phyloP scores from a whole-genome alignment of 1,140 invertebrate species.

The Drosophila repleta region DNA sequence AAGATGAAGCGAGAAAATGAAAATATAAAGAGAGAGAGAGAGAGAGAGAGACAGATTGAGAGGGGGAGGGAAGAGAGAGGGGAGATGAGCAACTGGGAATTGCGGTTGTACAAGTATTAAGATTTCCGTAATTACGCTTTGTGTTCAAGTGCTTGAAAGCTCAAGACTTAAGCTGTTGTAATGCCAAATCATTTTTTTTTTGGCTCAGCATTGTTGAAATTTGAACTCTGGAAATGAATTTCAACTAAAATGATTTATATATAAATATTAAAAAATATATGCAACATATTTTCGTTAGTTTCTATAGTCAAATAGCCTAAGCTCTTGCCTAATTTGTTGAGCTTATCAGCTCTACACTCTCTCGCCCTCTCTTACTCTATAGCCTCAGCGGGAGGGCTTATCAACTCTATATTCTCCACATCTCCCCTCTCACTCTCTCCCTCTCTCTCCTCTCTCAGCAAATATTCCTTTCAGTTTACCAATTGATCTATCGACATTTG shows the following conservation, averaged over 20 bases:
- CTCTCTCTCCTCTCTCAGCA: background rate
- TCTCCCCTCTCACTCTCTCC: background rate
- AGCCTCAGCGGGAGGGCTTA: too few relatives aligned
- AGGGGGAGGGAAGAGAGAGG: background rate
- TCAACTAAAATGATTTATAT: too few relatives aligned
- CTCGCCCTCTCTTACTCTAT: too few relatives aligned
- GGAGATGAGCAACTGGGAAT: background rate
- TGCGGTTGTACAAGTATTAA: background rate
- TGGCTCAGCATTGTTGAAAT: too few relatives aligned
- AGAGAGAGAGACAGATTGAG: background rate
- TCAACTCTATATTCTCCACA: too few relatives aligned
- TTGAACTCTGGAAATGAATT: too few relatives aligned
- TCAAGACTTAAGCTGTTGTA: background rate
- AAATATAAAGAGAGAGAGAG: background rate
- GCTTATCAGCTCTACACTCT: too few relatives aligned
- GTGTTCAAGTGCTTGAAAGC: background rate
- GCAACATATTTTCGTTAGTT: too few relatives aligned
- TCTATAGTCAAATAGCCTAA: too few relatives aligned
- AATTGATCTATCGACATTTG: conserved; percentile 22
- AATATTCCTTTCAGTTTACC: background rate
- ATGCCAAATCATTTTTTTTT: too few relatives aligned
- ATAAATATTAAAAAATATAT: too few relatives aligned
- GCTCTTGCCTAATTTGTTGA: too few relatives aligned
- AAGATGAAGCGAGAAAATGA: background rate
- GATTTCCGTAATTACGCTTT: background rate